phyloP scores from a whole-genome alignment of 2,888 invertebrate genomes.

The Epistrophella euchroma region DNA sequence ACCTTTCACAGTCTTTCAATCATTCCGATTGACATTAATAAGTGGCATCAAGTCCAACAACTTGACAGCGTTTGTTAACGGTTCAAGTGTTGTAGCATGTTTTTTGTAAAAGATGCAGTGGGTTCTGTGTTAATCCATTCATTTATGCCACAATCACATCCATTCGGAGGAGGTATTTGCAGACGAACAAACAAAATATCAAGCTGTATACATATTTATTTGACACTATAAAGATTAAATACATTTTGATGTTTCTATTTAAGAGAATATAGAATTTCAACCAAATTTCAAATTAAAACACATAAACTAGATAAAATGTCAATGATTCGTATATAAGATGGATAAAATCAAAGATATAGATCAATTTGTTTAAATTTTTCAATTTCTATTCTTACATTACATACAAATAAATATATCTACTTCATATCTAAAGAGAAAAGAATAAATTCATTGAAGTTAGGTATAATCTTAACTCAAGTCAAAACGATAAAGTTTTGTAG shows the following conservation, averaged over 20 bases:
- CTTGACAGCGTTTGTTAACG: conserved; percentile 21
- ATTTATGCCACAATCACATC: background rate
- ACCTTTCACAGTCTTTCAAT: conserved; percentile 36
- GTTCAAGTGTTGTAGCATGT: conserved; percentile 4
- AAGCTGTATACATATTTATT: conserved; percentile 18
- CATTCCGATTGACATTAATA: conserved; percentile 31
- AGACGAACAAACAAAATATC: background rate
- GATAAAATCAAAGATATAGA: conserved; percentile 53
- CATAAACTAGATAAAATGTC: conserved; percentile 71
- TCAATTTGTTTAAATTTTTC: conserved; percentile 46
- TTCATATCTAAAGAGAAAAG: background rate
- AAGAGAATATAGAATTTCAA: conserved; percentile 31
- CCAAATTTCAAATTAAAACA: conserved; percentile 23
- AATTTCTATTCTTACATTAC: conserved; percentile 1
- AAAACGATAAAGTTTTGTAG: conserved; percentile 20
- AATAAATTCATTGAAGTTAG: conserved; percentile 15
- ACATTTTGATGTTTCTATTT: conserved; percentile 23
- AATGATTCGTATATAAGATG: conserved; percentile 25
- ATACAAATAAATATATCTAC: too few species aligned
- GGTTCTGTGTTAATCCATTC: background rate
- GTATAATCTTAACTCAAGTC: conserved; percentile 8
- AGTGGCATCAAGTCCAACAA: conserved; percentile 23
- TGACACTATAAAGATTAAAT: conserved; percentile 13
- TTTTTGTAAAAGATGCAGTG: background rate
- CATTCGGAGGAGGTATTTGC: conserved; percentile 17